Evolutionary conservation across 2,888 invertebrate species (phyloP), one percentile per base, ranked within the genome.

Genomic region (Psylliodes chrysocephalus): DNA sequence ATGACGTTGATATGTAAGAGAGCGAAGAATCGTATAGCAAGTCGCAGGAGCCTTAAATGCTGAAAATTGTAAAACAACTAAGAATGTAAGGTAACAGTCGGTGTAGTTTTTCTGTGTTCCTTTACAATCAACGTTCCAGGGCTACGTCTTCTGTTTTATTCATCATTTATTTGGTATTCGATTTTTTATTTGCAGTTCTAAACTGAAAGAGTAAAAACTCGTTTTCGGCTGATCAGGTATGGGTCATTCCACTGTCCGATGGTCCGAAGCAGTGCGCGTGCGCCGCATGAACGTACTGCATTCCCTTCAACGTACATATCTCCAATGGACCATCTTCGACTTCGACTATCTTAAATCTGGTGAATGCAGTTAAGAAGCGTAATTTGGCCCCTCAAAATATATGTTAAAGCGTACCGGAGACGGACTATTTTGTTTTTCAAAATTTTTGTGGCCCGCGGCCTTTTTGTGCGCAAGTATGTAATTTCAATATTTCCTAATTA

Each of bases 201-300:
- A 75, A 75, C 71, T 74, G 71, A 73, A 75, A 73, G 75, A 76
- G 72, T 72, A 77, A 78, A 78, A 79, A 79, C 79, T 77, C 69
- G 79, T 79, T 78, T 79, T 78, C 71, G 77, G 75, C 72, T 71
- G 74, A 74, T 75, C 78, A 77, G 75, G 77, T 77, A 77, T 78
- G 72, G 79, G 79, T 79, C 79, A 78, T 79, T 79, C 78, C 78
- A 75, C 78, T 75, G 75, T 66, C 68, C 67, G 71, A 72, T 72
- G 74, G 75, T 66, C 68, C 67, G 71, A 72, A 71, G 74, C 71
- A 73, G 61, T 62, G 61, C 74, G 70, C 75, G 71, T 66, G 66
- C 71, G 68, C 68, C 46, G 28, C 61, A 60, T n/a, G 53, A 66
- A 47, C 60, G 64, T 71, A n/a, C n/a, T n/a, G 75, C 59, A 62